Evolutionary conservation across 2,113 vertebrate species (phyloP).

Genomic region (Nansenia antarctica): DNA sequence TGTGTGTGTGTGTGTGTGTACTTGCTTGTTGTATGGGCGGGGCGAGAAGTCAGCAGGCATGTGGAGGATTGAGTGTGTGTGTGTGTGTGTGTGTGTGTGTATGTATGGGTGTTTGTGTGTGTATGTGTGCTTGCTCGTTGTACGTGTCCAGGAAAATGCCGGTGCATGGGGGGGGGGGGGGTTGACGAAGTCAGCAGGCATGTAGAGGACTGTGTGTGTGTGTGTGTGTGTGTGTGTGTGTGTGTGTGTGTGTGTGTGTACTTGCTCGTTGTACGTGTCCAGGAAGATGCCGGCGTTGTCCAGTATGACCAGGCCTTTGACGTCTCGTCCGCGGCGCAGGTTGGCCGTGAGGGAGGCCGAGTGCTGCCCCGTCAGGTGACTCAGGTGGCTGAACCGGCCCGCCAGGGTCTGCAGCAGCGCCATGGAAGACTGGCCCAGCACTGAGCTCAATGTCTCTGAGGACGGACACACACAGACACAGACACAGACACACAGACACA

Average conservation of each 20-base stretch:
- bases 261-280: slow-evolving; percentile 88
- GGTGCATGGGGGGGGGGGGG: too few species aligned
- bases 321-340: slow-evolving; percentile 81
- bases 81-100: not conserved
- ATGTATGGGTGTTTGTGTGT: not conserved
- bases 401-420: slow-evolving; percentile 86
- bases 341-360: slow-evolving; percentile 86
- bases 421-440: slow-evolving; percentile 65
- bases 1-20: slow-evolving; percentile 37
- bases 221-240: slow-evolving; percentile 14
- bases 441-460: slow-evolving; percentile 84
- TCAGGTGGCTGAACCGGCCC: slow-evolving; percentile 84
- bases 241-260: slow-evolving; percentile 40
- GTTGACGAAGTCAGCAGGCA: not conserved
- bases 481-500: not conserved
- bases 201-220: not conserved
- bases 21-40: slow-evolving; percentile 89
- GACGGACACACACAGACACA: not conserved
- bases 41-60: not conserved
- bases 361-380: slow-evolving; percentile 93
- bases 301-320: slow-evolving; percentile 84
- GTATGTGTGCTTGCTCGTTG: slow-evolving; percentile 80
- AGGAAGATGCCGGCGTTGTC: slow-evolving; percentile 88
- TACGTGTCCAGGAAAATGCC: slow-evolving; percentile 89
- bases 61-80: not conserved